Base-by-base conservation (phyloP, 2,888 invertebrate species). In the Taenaris catops region DNA sequence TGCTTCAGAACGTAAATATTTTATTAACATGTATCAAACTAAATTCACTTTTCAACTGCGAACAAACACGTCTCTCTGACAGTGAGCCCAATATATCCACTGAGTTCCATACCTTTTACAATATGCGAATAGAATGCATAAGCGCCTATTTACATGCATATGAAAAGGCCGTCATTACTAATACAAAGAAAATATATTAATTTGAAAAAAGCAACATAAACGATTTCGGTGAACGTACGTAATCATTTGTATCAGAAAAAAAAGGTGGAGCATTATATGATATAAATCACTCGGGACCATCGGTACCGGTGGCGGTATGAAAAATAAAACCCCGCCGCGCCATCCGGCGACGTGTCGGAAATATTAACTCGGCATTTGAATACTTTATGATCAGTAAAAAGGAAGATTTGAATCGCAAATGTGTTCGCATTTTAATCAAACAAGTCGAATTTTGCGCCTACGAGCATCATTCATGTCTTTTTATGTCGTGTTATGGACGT, bases 301-400 rank as follows among this genome's bases (percentile, higher is more conserved):
- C 41, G 41, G 50, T 44, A 42, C 39, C 46, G 46, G 35, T 35
- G 33, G 41, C 46, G 45, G 55, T 44, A 49, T 38, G 41, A 55
- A 55, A 54, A 52, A 52, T 46, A 50, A 63, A 67, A 68, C 54
- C 55, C 54, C 54, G 38, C 60, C 60, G 55, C 59, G 54, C 53
- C 62, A 53, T 55, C 55, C 56, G 52, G 54, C 59, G 60, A 80
- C 80, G 79, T 75, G 80, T 74, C 72, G 70, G 69, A 75, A 80
- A 81, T 81, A 80, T 81, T 75, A 80, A 80, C 74, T 66, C 58
- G 60, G 59, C 70, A 78, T 83, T 83, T 81, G 78, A 83, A 81
- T 81, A 74, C 74, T 80, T 83, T 80, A 81, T 79, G 83, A 80
- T 79, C 79, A 72, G 81, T 75, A 78, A 79, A 76, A 78, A 72